A percentile compares a stretch with the other conserved stretches of the same genome.
Conservation (phyloP, 2,888 invertebrate species). For the Parasteatoda lunata region DNA sequence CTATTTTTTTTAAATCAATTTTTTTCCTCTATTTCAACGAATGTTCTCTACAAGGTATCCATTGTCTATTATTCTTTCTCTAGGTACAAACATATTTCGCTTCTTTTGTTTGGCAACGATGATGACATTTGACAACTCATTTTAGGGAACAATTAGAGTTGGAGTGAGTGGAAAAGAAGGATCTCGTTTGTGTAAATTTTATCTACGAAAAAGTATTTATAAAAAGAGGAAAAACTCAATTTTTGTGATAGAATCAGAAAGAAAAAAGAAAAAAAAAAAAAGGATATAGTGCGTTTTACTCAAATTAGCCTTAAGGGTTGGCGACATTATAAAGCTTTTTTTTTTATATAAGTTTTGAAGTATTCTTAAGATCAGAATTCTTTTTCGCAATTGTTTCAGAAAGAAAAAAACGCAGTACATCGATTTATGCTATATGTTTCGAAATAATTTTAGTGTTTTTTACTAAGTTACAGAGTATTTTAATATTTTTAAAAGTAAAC, state of each 20-base stretch:
- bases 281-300: not conserved
- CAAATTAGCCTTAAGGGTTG: not conserved
- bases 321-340: too few relatives aligned
- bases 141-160: conserved; percentile 61
- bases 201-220: not conserved
- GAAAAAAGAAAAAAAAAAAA: not conserved
- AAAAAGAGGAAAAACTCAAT: too few relatives aligned
- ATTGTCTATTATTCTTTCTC: conserved; percentile 43
- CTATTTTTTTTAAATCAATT: not conserved
- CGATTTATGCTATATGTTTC: too few relatives aligned
- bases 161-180: not conserved
- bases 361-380: too few relatives aligned
- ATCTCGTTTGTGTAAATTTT: not conserved
- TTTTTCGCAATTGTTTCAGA: too few relatives aligned
- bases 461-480: too few relatives aligned
- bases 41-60: not conserved
- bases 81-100: conserved; percentile 36
- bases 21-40: not conserved
- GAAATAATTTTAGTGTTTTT: too few relatives aligned
- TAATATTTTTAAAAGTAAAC: too few relatives aligned
- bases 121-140: conserved; percentile 58
- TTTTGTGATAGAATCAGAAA: too few relatives aligned
- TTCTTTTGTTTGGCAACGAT: conserved; percentile 50
- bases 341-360: too few relatives aligned
- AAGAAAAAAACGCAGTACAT: too few relatives aligned